Evolutionary conservation across 2,113 vertebrate species (phyloP).

Genomic region (Spea multiplicata): DNA sequence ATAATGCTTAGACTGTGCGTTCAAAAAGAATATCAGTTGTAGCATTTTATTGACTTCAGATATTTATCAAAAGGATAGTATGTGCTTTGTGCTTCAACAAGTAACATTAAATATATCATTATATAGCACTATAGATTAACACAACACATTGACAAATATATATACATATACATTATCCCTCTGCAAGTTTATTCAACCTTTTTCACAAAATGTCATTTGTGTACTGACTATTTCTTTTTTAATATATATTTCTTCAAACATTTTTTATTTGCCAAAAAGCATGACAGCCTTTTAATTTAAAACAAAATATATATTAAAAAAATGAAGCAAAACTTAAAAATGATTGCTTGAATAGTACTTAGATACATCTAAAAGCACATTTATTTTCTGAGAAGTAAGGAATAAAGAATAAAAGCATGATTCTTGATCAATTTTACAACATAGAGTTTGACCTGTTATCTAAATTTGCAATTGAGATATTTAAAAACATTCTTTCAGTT

Average conservation of each 20-base stretch:
- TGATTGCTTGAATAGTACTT: slow-evolving; percentile 76
- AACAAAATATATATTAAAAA: slow-evolving; percentile 48
- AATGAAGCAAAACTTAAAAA: slow-evolving; percentile 61
- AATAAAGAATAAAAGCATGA: too few relatives aligned
- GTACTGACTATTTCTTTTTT: neutral
- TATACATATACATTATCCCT: too few relatives aligned
- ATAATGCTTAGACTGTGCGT: slow-evolving; percentile 60
- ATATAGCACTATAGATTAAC: neutral
- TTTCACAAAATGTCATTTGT: neutral
- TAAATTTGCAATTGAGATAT: neutral
- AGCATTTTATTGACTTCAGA: slow-evolving; percentile 65
- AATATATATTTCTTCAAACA: slow-evolving; percentile 32
- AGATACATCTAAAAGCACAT: slow-evolving; percentile 49
- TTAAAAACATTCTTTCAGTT: neutral
- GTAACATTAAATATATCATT: neutral
- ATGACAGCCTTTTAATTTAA: slow-evolving; percentile 87
- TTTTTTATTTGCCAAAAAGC: slow-evolving; percentile 84
- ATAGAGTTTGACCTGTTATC: too few relatives aligned
- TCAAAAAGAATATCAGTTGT: slow-evolving; percentile 63
- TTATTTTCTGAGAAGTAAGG: slow-evolving; percentile 36
- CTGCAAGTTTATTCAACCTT: too few relatives aligned
- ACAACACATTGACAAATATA: too few relatives aligned
- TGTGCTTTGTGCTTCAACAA: neutral
- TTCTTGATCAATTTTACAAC: too few relatives aligned
- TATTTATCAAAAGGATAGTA: neutral